These are phyloP conservation scores for Timema cristinae DNA, from an alignment of 2,888 invertebrate genomes.

Conservation along the genomic window DNA sequence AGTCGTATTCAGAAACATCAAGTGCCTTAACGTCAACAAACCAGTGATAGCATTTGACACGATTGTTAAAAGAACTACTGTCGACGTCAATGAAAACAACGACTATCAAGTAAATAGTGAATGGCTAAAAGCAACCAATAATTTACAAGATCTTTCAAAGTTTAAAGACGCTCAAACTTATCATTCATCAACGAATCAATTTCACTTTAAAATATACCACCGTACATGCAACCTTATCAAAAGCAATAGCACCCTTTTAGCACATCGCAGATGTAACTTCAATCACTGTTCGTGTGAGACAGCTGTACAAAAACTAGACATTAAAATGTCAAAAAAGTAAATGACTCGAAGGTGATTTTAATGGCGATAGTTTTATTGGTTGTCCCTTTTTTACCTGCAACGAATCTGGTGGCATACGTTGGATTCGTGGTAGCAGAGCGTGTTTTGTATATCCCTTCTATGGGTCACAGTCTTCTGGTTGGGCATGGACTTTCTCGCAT, in stretches of 20 bases:
- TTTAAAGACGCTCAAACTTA: no score
- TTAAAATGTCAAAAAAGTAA: no score
- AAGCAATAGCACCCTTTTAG: no score
- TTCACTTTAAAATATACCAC: no score
- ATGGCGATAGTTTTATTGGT: conserved; percentile 63
- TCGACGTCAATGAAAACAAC: conserved; percentile 24
- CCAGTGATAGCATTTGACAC: no score
- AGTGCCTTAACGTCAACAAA: not conserved
- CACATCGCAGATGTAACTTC: no score
- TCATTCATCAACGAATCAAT: no score
- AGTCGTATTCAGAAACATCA: not conserved
- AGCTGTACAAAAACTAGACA: no score
- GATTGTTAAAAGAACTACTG: conserved; percentile 19
- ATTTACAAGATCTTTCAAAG: not conserved
- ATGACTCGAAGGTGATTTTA: conserved; percentile 51
- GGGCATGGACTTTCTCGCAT: conserved; percentile 51
- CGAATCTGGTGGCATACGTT: conserved; percentile 95
- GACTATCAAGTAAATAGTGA: no score
- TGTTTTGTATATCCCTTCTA: conserved; percentile 91
- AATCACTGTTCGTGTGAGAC: no score
- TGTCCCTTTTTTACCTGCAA: conserved; percentile 91
- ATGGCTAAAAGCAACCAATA: no score
- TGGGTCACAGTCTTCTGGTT: conserved; percentile 87
- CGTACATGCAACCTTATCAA: no score
- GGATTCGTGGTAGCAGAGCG: conserved; percentile 98